Evolutionary conservation across 2,888 invertebrate genomes (phyloP), one percentile per base, ranked within the genome.

Genomic region (Notocelia uddmanniana): DNA sequence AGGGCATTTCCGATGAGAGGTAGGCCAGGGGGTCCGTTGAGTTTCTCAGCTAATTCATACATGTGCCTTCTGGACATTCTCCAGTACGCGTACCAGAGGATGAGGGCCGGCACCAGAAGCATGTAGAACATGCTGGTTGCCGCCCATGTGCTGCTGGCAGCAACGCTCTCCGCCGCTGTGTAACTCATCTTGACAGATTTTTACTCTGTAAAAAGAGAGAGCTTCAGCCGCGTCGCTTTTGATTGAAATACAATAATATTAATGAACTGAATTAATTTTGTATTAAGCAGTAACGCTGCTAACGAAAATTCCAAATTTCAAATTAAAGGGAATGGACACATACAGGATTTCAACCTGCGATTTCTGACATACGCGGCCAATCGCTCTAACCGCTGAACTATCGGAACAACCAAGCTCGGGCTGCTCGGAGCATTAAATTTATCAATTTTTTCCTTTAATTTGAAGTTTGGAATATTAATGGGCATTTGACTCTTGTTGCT

Each of bases 81-180:
- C 96, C 96, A 97, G 89, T 97, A 97, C 34, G 95, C 91, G 83
- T 96, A 96, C 95, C 96, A 97, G 62, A 97, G 93, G 3, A 95
- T 87, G 45, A 96, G 31, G 0, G 96, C 96, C 52, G 96, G 97
- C 21, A 97, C 86, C 59, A 97, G 89, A n/a, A 97, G 95, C 74
- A 95, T 94, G 79, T 96, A 95, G 85, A 97, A 97, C 74, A 97
- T 89, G 78, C 94, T 95, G 69, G 95, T 95, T 26, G 96, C 95
- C 54, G 95, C 94, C 84, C 95, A 91, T 37, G 94, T 92, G 81
- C 89, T 87, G 79, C 90, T 84, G 31, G 89, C 84, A 76, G 88
- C 86, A 74, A 93, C 89, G 72, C 83, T 89, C 76, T 93, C 94
- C 5, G 93, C 89, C 48, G 91, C 85, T 73, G 92, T 77, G 83